A percentile compares a stretch with the other conserved stretches of the same genome.
Evolutionary conservation across 2,888 invertebrate genomes (phyloP).

Genomic region (Macroteleia sp.): DNA sequence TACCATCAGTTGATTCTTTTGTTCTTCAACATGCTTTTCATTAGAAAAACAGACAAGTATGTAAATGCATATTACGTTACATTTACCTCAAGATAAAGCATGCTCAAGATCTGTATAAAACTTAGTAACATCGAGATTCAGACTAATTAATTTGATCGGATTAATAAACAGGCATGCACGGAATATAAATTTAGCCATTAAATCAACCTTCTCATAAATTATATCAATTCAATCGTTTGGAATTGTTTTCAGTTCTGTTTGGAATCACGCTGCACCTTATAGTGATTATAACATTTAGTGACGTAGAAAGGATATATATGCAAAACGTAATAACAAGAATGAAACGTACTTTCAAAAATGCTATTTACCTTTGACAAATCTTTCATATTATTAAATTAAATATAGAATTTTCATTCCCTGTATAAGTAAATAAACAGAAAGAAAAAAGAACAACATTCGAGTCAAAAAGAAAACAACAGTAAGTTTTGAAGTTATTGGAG

Average conservation of each 20-base stretch:
- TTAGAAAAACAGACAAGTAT: no score
- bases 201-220: constrained; percentile 9
- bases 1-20: not conserved
- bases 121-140: constrained; percentile 16
- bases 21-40: no score
- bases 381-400: constrained; percentile 34
- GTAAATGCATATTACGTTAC: constrained; percentile 2
- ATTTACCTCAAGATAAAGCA: constrained; percentile 11
- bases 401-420: constrained; percentile 41
- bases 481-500: constrained; percentile 15
- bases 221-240: constrained; percentile 3
- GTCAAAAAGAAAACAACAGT: constrained; percentile 19
- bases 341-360: constrained; percentile 41
- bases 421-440: constrained; percentile 8
- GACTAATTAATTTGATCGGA: constrained; percentile 17
- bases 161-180: constrained; percentile 33
- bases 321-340: constrained; percentile 46
- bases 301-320: constrained; percentile 45
- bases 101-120: constrained; percentile 22
- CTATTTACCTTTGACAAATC: constrained; percentile 41
- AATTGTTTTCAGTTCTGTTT: constrained; percentile 33
- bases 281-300: constrained; percentile 40
- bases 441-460: constrained; percentile 2
- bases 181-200: constrained; percentile 20
- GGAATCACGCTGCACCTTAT: constrained; percentile 50